Base-by-base conservation (phyloP, 2,113 vertebrate species). In the Lontra canadensis region DNA sequence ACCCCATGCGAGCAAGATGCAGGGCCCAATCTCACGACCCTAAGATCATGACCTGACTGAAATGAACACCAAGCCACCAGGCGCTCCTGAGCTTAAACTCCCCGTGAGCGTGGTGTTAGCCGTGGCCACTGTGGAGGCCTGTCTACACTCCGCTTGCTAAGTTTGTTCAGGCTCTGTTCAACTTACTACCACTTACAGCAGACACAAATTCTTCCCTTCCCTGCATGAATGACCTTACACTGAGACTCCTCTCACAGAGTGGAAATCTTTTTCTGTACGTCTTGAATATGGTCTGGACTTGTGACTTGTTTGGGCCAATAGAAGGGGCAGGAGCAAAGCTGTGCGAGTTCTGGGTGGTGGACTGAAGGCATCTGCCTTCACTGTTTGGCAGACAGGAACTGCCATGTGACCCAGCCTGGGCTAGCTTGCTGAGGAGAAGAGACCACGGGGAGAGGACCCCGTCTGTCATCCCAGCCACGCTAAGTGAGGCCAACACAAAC, bases 1-100 rank as follows among this genome's bases (percentile, higher is more conserved):
- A 4, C 18, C 34, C 67, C 18, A 8, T 36, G 4, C 4, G 18
- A 69, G 8, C 8, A 0, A 36, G 34, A 36, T 10, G 18, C 4
- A 18, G 17, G 67, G 34, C 34, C 20, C 34, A 15, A 21, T 36
- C 8, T 69, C 67, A 69, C 8, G 4, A 69, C n/a, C 34, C 67
- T 3, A 31, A n/a, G 31, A 67, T 34, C 65, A 18, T n/a, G 65
- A n/a, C 31, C 63, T 34, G 34, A 69, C 67, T 69, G 67, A 69
- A 36, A 20, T 69, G 34, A 69, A 36, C 17, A 69, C 34, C 10
- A 34, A 69, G 67, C 67, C 34, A 10, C 67, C 17, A 21, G 34
- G 34, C 1, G 1, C 34, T 92, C 39, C 26, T 78, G 87, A 49
- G 15, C 26, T 61, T 36, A 8, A 25, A 57, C 25, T 23, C 13